These are phyloP conservation scores for Cotesia vestalis DNA, from an alignment of 1,140 invertebrate species.

Conservation along the genomic window DNA sequence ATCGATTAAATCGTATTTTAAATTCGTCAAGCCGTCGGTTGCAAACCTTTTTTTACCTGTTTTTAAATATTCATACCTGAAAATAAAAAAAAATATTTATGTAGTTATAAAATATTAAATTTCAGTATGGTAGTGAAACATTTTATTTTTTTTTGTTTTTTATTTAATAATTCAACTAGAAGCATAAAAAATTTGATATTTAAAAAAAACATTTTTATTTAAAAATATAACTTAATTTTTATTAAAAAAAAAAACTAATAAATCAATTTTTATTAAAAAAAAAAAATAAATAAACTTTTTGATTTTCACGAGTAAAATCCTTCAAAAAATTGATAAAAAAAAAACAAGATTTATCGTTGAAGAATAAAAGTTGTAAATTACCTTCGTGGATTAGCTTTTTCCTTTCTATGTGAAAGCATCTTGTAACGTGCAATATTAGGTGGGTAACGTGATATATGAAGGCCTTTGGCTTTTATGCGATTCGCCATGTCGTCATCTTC, in stretches of 20 bases:
- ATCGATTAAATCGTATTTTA: slow-evolving; percentile 82
- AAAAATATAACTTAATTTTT: no score
- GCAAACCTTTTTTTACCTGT: slow-evolving; percentile 83
- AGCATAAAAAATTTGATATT: no score
- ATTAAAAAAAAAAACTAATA: no score
- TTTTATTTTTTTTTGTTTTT: no score
- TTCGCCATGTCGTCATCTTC: slow-evolving; percentile 94
- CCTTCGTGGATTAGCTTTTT: slow-evolving; percentile 89
- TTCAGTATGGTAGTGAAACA: no score
- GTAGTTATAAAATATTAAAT: neutral
- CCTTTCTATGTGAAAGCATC: slow-evolving; percentile 89
- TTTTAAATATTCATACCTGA: slow-evolving; percentile 84
- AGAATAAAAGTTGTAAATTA: slow-evolving; percentile 54
- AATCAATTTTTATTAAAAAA: no score
- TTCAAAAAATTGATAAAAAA: slow-evolving; percentile 11
- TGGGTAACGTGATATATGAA: slow-evolving; percentile 88
- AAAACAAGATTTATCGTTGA: no score
- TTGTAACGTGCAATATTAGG: slow-evolving; percentile 87
- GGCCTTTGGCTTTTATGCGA: slow-evolving; percentile 78
- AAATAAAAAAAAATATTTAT: slow-evolving; percentile 45
- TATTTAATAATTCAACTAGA: no score
- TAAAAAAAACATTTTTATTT: no score
- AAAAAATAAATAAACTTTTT: no score
- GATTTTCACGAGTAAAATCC: no score
- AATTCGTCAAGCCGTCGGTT: slow-evolving; percentile 85